A percentile compares a stretch with the other conserved stretches of the same genome.
phyloP scores from a whole-genome alignment of 2,888 invertebrate genomes.

The Sialis lutaria region DNA sequence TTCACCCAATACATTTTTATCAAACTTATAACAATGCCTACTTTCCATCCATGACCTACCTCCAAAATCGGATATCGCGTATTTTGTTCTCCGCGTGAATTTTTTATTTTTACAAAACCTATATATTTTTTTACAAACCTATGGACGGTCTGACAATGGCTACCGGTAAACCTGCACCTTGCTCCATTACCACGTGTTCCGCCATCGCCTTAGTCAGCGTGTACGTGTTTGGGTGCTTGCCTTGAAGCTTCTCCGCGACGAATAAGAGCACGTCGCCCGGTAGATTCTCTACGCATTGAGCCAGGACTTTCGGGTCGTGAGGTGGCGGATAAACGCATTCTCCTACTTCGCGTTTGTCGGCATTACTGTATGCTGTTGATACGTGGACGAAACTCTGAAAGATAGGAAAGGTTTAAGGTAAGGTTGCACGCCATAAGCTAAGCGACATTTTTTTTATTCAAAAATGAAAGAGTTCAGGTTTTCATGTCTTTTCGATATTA shows the following conservation, averaged over 20 bases:
- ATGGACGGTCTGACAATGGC: conserved; percentile 90
- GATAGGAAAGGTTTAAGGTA: conserved; percentile 1
- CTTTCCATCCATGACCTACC: neutral
- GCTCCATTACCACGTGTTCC: conserved; percentile 59
- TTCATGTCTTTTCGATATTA: no score
- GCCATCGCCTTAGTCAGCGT: conserved; percentile 90
- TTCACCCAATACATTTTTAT: no score
- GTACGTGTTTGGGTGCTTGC: conserved; percentile 87
- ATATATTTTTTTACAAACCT: conserved; percentile 18
- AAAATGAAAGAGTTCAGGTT: no score
- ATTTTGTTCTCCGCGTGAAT: no score
- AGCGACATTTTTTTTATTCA: no score
- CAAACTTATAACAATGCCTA: neutral
- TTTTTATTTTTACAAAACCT: no score
- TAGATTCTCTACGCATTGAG: conserved; percentile 40
- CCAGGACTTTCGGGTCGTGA: conserved; percentile 40
- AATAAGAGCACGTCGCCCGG: conserved; percentile 40
- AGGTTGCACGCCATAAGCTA: no score
- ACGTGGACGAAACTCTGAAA: conserved; percentile 67
- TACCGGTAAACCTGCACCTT: conserved; percentile 59
- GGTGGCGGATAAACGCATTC: conserved; percentile 67
- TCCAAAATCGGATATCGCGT: no score
- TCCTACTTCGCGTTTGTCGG: conserved; percentile 61
- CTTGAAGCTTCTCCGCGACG: conserved; percentile 39
- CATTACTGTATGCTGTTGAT: conserved; percentile 93